Percentiles rank a stretch among this genome's conserved stretches.
These are phyloP conservation scores for Cataglyphis livida DNA, from an alignment of 2,888 invertebrate genomes.

Conservation along the genomic window DNA sequence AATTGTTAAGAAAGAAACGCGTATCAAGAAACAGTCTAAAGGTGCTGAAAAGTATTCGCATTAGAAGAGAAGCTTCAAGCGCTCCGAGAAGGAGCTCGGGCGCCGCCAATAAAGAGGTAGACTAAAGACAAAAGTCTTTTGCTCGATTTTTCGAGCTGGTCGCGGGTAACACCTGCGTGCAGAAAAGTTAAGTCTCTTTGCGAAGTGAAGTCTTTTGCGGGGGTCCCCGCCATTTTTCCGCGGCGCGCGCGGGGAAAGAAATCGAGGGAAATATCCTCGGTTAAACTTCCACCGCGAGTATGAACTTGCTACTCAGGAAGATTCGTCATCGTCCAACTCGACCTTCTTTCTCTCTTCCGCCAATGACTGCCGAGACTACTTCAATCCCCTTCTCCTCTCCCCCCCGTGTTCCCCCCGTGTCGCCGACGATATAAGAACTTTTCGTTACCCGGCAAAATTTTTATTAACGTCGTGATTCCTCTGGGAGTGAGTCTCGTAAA, in stretches of 20 bases:
- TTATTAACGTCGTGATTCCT: conserved; percentile 50
- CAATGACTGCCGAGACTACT: background rate
- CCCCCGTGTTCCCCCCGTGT: background rate
- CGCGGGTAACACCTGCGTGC: conserved; percentile 67
- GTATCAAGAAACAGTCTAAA: background rate
- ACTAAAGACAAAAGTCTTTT: conserved; percentile 49
- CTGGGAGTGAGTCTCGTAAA: conserved; percentile 30
- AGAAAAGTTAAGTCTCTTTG: conserved; percentile 65
- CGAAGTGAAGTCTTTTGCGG: conserved; percentile 33
- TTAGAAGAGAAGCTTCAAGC: conserved; percentile 7
- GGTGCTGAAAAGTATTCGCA: conserved; percentile 20
- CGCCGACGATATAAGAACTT: conserved; percentile 60
- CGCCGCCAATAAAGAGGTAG: conserved; percentile 37
- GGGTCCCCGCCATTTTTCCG: conserved; percentile 57
- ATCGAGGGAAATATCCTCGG: conserved; percentile 67
- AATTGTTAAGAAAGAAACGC: background rate
- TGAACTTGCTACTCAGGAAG: conserved; percentile 72
- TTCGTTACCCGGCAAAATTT: conserved; percentile 47
- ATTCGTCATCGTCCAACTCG: conserved; percentile 72
- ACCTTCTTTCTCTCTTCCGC: conserved; percentile 35
- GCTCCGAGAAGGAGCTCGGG: background rate
- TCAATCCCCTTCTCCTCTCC: background rate
- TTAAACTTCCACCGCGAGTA: conserved; percentile 68
- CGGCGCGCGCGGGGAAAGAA: conserved; percentile 58
- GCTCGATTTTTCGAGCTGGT: conserved; percentile 58